A percentile compares a stretch with the other conserved stretches of the same genome.
These are phyloP conservation scores for Leucophora obtusa DNA, from an alignment of 2,888 invertebrate genomes.

Conservation along the genomic window DNA sequence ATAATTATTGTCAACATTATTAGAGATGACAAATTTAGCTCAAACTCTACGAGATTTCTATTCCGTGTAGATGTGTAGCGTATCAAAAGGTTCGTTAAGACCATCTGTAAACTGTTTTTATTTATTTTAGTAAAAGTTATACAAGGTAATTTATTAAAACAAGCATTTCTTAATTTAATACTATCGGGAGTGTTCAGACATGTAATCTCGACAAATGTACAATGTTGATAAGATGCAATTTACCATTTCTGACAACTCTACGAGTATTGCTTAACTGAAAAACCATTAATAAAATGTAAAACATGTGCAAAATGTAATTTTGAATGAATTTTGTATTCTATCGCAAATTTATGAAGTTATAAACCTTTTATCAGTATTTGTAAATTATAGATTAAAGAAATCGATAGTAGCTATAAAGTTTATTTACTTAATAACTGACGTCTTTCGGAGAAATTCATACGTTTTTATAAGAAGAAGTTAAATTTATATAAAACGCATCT, in stretches of 20 bases:
- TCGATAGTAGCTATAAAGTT: not conserved
- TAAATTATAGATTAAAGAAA: not conserved
- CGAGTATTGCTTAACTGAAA: not conserved
- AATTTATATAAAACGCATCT: no score
- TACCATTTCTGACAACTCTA: not conserved
- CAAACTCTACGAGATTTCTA: no score
- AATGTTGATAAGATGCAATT: not conserved
- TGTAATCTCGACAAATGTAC: not conserved
- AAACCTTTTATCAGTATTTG: not conserved
- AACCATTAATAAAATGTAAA: not conserved
- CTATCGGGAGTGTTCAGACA: not conserved
- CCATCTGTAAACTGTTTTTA: no score
- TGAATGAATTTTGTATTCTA: not conserved
- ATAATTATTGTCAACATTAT: no score
- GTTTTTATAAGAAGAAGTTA: no score
- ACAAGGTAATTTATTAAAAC: not conserved
- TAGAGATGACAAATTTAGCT: no score
- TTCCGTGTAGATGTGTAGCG: no score
- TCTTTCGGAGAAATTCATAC: not conserved
- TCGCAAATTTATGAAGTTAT: not conserved
- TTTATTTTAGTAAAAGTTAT: no score
- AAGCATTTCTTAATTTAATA: not conserved
- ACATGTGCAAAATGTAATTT: not conserved
- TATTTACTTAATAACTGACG: not conserved
- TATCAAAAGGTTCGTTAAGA: no score